Conservation (phyloP, 1,140 invertebrate species). For the Apis dorsata region DNA sequence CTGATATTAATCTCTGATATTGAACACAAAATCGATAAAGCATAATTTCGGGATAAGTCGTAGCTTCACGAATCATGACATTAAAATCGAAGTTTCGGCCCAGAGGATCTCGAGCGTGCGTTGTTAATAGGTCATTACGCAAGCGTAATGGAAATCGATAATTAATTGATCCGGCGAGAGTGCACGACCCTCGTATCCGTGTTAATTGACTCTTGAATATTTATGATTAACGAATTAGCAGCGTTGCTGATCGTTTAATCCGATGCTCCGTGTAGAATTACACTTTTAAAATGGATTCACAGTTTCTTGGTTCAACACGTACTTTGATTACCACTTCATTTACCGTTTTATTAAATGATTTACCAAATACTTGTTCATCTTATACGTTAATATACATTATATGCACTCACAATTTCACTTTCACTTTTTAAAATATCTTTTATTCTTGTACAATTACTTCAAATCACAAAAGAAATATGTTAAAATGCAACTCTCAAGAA, state of each 20-base stretch:
- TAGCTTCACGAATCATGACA: conserved; percentile 28
- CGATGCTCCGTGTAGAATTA: conserved; percentile 1
- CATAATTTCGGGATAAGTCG: conserved; percentile 1
- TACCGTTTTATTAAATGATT: neutral
- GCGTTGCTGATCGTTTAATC: conserved; percentile 35
- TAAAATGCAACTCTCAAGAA: no score
- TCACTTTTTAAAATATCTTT: neutral
- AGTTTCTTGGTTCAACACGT: conserved; percentile 14
- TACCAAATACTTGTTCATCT: conserved; percentile 7
- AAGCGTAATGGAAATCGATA: conserved; percentile 71
- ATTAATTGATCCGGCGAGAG: conserved; percentile 67
- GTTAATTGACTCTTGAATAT: conserved; percentile 71
- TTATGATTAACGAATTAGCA: conserved; percentile 68
- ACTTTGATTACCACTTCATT: conserved; percentile 24
- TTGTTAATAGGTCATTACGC: conserved; percentile 68
- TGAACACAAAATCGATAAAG: neutral
- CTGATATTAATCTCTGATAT: neutral
- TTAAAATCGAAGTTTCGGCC: conserved; percentile 38
- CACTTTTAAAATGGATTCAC: neutral
- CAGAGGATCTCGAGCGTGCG: conserved; percentile 46
- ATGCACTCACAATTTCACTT: neutral
- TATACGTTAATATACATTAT: neutral
- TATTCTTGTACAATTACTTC: no score
- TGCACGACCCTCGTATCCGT: conserved; percentile 42
- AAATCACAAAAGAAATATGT: no score